phyloP scores from a whole-genome alignment of 2,888 invertebrate genomes.

The Drosophila hamatofila region DNA sequence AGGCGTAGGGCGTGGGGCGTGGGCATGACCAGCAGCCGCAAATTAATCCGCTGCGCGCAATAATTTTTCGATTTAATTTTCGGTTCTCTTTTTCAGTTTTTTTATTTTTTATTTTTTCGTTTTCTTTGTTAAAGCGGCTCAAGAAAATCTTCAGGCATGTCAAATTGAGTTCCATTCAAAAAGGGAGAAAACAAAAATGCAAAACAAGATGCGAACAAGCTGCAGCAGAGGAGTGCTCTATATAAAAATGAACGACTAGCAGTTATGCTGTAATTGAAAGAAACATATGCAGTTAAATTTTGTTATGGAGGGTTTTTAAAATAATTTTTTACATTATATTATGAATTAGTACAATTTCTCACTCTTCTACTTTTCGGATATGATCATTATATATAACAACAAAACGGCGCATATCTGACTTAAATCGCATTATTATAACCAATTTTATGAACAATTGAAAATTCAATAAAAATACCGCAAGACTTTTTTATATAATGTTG shows the following conservation, averaged over 20 bases:
- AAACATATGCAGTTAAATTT: neutral
- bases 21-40: constrained; percentile 24
- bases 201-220: constrained; percentile 47
- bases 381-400: too few relatives aligned
- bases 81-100: constrained; percentile 18
- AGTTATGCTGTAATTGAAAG: neutral
- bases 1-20: constrained; percentile 5
- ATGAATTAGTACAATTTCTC: too few relatives aligned
- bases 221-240: constrained; percentile 25
- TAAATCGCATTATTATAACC: too few relatives aligned
- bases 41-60: constrained; percentile 72
- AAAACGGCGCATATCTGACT: too few relatives aligned
- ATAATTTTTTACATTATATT: too few relatives aligned
- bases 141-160: constrained; percentile 78
- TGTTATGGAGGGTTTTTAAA: neutral
- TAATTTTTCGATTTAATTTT: constrained; percentile 74
- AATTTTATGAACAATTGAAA: too few relatives aligned
- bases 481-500: too few relatives aligned
- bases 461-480: too few relatives aligned
- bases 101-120: constrained; percentile 2
- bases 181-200: constrained; percentile 26
- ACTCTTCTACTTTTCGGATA: too few relatives aligned
- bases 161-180: constrained; percentile 77
- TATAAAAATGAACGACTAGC: neutral
- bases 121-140: constrained; percentile 53